Conservation (phyloP, 2,113 vertebrate species). For the Lophius piscatorius region DNA sequence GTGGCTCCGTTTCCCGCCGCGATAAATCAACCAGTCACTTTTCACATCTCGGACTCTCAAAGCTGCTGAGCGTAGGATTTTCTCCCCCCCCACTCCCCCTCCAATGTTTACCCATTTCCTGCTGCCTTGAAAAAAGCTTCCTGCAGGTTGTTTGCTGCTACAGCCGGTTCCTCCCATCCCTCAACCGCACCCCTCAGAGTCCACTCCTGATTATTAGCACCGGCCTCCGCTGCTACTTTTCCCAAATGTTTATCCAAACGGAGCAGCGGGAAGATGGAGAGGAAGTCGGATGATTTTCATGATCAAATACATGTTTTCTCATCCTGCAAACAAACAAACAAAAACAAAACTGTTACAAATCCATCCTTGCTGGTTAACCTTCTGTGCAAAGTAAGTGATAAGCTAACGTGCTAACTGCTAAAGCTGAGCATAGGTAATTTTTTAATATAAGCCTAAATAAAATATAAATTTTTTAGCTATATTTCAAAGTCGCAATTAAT, state of each 20-base stretch:
- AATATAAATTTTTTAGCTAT: too few relatives aligned
- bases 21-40: slow-evolving; percentile 98
- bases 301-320: too few relatives aligned
- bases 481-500: too few relatives aligned
- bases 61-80: slow-evolving; percentile 91
- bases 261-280: not conserved
- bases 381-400: too few relatives aligned
- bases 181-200: slow-evolving; percentile 35
- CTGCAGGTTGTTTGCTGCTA: slow-evolving; percentile 52
- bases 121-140: slow-evolving; percentile 56
- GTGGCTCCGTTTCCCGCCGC: slow-evolving; percentile 90
- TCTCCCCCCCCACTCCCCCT: slow-evolving; percentile 15
- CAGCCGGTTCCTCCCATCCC: slow-evolving; percentile 41
- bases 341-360: too few relatives aligned
- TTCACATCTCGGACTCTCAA: slow-evolving; percentile 88
- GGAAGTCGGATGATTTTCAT: too few relatives aligned
- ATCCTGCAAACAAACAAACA: too few relatives aligned
- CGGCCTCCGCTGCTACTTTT: slow-evolving; percentile 22
- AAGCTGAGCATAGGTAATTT: too few relatives aligned
- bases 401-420: too few relatives aligned
- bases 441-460: too few relatives aligned
- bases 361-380: too few relatives aligned
- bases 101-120: slow-evolving; percentile 68
- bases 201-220: slow-evolving; percentile 37
- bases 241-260: slow-evolving; percentile 46